Conservation (phyloP, 2,113 vertebrate species). For the Megaceryle torquata region DNA sequence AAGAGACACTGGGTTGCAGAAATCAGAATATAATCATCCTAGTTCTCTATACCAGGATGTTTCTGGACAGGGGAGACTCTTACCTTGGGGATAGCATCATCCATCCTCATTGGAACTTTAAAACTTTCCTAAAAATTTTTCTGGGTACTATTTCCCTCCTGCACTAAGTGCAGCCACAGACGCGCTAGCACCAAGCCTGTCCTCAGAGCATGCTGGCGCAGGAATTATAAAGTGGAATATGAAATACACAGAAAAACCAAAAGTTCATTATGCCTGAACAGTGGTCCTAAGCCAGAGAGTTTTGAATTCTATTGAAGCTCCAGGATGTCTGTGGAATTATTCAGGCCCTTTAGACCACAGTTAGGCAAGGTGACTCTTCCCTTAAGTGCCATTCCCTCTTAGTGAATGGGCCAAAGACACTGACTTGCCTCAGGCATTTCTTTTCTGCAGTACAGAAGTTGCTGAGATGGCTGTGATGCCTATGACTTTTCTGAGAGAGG, state of each 20-base stretch:
- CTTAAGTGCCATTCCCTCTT: not conserved
- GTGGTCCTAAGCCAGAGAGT: not conserved
- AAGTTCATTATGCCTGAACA: not conserved
- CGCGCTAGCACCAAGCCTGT: not conserved
- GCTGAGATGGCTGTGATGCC: not conserved
- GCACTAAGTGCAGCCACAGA: fast-evolving
- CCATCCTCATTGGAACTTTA: not conserved
- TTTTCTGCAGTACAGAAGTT: not conserved
- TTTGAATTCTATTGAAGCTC: not conserved
- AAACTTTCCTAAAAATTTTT: not conserved
- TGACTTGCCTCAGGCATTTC: not conserved
- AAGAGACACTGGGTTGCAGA: not conserved
- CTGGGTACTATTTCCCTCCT: not conserved
- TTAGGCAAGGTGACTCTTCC: not conserved
- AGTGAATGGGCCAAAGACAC: not conserved
- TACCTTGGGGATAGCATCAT: not conserved
- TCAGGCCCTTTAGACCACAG: not conserved
- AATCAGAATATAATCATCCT: not conserved
- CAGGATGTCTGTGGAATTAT: not conserved
- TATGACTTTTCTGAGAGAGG: not conserved
- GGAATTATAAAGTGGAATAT: not conserved
- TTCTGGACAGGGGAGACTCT: not conserved
- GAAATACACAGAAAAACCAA: not conserved
- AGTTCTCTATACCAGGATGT: not conserved
- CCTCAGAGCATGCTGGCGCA: not conserved